Evolutionary conservation across 2,113 vertebrate genomes (phyloP).

Genomic region (Chrysemys picta): DNA sequence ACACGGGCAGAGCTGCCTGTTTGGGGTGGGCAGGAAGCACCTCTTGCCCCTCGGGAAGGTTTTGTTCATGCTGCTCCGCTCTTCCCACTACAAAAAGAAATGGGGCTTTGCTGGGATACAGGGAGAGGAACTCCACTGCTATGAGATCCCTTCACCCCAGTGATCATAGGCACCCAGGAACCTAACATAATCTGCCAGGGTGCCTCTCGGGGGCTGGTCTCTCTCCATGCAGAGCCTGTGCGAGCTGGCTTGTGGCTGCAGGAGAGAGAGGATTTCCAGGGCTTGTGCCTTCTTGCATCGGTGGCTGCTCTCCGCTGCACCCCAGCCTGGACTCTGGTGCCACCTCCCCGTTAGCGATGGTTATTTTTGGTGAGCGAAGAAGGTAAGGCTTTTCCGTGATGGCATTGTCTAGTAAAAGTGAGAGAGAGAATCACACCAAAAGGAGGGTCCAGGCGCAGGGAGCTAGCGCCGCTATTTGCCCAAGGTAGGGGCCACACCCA

Average conservation of each 20-base stretch:
- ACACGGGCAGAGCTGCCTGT: background rate
- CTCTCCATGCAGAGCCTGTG: background rate
- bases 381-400: constrained; percentile 80
- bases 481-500: constrained; percentile 56
- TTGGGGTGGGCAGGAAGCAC: background rate
- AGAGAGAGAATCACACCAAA: background rate
- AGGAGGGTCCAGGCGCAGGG: background rate
- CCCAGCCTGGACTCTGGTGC: background rate
- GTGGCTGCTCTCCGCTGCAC: background rate
- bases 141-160: background rate
- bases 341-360: background rate
- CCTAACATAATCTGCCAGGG: background rate
- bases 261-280: too few species aligned
- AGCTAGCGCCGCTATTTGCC: constrained; percentile 61
- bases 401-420: constrained; percentile 68
- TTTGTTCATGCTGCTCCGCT: background rate
- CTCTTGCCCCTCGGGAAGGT: background rate
- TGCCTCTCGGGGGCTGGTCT: background rate
- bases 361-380: constrained; percentile 60
- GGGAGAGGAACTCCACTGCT: background rate
- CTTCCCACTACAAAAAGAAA: background rate
- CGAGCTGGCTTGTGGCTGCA: background rate
- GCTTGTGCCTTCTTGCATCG: background rate
- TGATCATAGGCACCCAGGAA: background rate
- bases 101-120: background rate